Percentiles rank a stretch among this genome's conserved stretches.
Conservation (phyloP, 23 tunicate species). For the Halocynthia roretzi region DNA sequence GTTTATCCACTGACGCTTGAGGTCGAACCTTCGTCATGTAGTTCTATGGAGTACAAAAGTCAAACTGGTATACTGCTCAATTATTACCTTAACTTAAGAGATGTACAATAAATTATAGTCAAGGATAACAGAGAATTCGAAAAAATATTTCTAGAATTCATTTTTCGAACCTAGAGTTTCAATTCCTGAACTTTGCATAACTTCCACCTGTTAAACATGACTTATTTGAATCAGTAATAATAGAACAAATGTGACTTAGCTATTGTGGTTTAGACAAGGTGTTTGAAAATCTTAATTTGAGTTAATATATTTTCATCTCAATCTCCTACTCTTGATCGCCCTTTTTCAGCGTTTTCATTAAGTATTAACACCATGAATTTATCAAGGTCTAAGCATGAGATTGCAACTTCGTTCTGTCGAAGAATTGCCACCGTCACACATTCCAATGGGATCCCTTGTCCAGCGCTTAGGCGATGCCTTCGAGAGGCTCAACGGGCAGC, state of each 20-base stretch:
- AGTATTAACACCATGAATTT: neutral
- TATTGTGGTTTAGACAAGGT: too few relatives aligned
- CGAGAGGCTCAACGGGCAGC: constrained; percentile 3
- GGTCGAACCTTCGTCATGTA: constrained; percentile 54
- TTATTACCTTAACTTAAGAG: neutral
- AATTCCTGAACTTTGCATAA: too few relatives aligned
- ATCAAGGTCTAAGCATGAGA: constrained; percentile 2
- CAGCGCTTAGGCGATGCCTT: neutral
- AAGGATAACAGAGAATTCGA: too few relatives aligned
- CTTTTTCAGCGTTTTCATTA: too few relatives aligned
- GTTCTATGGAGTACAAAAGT: constrained; percentile 18
- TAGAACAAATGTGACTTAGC: too few relatives aligned
- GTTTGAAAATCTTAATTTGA: too few relatives aligned
- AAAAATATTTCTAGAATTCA: too few relatives aligned
- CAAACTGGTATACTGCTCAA: constrained; percentile 4
- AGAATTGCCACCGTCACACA: neutral
- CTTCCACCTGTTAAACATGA: too few relatives aligned
- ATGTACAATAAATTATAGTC: neutral
- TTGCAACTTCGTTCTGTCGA: constrained; percentile 1
- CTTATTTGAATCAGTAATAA: too few relatives aligned
- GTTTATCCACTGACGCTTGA: constrained; percentile 49
- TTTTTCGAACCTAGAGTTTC: too few relatives aligned
- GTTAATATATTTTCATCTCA: too few relatives aligned
- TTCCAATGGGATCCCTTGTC: constrained; percentile 5
- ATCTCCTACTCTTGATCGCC: too few relatives aligned